Evolutionary conservation across 2,113 vertebrate genomes (phyloP).

Genomic region (Uria lomvia): DNA sequence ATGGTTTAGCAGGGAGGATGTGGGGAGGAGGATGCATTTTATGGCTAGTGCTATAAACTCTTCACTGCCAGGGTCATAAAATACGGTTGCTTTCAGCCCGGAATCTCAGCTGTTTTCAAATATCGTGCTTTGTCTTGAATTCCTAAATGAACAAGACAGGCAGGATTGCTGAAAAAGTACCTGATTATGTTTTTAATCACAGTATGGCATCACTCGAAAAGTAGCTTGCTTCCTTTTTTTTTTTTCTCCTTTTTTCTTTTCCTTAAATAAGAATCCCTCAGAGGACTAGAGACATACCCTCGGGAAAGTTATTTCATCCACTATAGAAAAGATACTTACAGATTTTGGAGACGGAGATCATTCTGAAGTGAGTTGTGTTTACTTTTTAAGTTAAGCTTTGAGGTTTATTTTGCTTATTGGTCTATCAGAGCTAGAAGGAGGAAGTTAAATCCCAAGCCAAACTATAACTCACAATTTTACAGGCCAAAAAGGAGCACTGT

Average conservation of each 20-base stretch:
- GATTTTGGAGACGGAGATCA: background rate
- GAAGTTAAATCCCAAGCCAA: background rate
- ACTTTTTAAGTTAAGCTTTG: background rate
- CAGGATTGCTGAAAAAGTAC: background rate
- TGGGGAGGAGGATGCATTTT: constrained; percentile 60
- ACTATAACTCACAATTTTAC: background rate
- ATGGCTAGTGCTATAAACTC: constrained; percentile 53
- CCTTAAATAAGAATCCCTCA: background rate
- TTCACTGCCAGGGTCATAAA: constrained; percentile 51
- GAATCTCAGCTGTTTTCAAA: constrained; percentile 30
- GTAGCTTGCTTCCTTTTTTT: background rate
- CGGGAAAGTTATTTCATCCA: constrained; percentile 3
- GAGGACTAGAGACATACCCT: background rate
- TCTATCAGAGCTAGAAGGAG: background rate
- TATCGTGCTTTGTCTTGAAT: constrained; percentile 15
- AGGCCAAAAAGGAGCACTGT: background rate
- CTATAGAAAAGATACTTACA: background rate
- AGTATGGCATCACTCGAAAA: background rate
- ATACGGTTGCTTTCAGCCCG: background rate
- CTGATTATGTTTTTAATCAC: constrained; percentile 16
- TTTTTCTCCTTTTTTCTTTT: fast-evolving
- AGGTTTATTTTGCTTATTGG: background rate
- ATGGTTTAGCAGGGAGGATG: constrained; percentile 10
- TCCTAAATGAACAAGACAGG: background rate
- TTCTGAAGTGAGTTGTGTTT: background rate